These are phyloP conservation scores for Oeneis ivallda DNA, from an alignment of 2,888 invertebrate species.

Conservation along the genomic window DNA sequence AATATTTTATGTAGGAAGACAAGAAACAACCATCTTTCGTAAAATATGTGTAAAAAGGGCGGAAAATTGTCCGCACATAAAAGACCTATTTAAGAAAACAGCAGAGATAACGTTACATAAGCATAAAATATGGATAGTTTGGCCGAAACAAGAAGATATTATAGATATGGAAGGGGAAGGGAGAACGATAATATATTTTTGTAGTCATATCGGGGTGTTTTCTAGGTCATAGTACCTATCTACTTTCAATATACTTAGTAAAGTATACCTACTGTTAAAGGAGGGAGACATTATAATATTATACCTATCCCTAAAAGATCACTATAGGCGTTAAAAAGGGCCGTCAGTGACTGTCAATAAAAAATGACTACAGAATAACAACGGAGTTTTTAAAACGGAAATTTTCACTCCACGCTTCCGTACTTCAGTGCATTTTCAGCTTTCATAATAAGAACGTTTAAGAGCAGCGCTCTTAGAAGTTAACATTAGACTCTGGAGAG, in stretches of 20 bases:
- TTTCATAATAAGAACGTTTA: constrained; percentile 56
- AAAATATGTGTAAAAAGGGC: background rate
- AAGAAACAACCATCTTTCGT: background rate
- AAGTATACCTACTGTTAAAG: too few species aligned
- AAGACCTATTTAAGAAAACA: constrained; percentile 2
- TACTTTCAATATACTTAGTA: too few species aligned
- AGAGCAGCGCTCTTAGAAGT: constrained; percentile 46
- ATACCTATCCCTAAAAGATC: background rate
- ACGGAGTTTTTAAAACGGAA: constrained; percentile 43
- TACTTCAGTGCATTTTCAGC: constrained; percentile 60
- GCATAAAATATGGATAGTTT: constrained; percentile 2
- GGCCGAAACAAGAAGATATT: background rate
- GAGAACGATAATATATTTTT: background rate
- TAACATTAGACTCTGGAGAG: constrained; percentile 43
- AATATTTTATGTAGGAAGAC: background rate
- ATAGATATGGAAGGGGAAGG: background rate
- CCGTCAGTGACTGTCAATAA: constrained; percentile 25
- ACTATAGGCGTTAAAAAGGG: constrained; percentile 4
- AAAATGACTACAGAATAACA: constrained; percentile 31
- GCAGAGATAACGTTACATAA: constrained; percentile 5
- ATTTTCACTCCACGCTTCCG: constrained; percentile 60
- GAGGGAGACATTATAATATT: too few species aligned
- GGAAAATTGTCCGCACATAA: constrained; percentile 10
- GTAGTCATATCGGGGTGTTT: background rate
- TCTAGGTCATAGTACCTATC: too few species aligned